Evolutionary conservation across 1,140 invertebrate genomes (phyloP).

Genomic region (Anastatus disparis): DNA sequence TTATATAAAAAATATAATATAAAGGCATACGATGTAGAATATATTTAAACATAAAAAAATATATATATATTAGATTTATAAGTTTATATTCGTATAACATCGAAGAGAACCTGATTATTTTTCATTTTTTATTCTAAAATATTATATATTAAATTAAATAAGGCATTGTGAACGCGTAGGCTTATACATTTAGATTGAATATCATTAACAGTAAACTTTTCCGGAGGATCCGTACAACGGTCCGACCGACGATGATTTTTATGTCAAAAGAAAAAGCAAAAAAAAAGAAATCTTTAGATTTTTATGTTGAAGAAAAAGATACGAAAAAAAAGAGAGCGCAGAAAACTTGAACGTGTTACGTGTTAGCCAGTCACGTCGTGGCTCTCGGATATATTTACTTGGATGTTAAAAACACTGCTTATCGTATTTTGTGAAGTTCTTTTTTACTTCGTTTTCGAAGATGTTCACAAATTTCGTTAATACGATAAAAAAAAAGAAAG

Average conservation of each 20-base stretch:
- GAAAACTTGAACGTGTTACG: neutral
- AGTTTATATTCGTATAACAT: slow-evolving; percentile 10
- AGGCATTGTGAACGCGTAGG: neutral
- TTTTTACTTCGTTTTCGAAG: too few relatives aligned
- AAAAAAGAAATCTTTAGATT: slow-evolving; percentile 12
- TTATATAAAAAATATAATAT: neutral
- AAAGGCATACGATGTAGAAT: slow-evolving; percentile 1
- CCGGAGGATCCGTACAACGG: slow-evolving; percentile 31
- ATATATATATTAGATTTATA: slow-evolving; percentile 23
- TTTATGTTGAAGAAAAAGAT: neutral
- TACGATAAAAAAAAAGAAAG: too few relatives aligned
- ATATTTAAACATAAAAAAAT: neutral
- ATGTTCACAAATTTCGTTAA: too few relatives aligned
- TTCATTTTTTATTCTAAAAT: slow-evolving; percentile 19
- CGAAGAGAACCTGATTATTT: neutral
- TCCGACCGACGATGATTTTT: neutral
- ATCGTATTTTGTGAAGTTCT: neutral
- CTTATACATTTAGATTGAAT: too few relatives aligned
- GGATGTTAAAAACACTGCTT: neutral
- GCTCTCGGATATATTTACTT: neutral
- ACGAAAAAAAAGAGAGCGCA: neutral
- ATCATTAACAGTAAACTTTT: neutral
- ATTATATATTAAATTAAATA: neutral
- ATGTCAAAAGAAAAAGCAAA: slow-evolving; percentile 10
- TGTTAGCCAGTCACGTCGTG: neutral